These are phyloP conservation scores for Euleptes europaea DNA, from an alignment of 2,113 vertebrate species.

Conservation along the genomic window DNA sequence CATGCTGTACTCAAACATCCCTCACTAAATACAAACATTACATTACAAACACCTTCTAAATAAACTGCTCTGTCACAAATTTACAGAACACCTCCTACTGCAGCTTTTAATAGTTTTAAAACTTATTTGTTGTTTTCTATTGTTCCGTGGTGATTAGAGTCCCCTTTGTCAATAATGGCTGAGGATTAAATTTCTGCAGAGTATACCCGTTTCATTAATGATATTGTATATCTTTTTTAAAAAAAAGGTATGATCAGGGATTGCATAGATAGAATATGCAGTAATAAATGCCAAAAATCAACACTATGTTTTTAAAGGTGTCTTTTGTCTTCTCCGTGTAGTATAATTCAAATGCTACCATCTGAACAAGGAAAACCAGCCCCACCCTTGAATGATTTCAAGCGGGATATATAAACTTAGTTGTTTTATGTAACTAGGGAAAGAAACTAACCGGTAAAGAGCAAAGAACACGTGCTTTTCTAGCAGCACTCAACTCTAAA, in stretches of 20 bases:
- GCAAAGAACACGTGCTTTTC: background rate
- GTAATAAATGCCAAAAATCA: conserved; percentile 38
- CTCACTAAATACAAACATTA: conserved; percentile 24
- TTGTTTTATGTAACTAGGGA: conserved; percentile 27
- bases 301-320: conserved; percentile 4
- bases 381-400: background rate
- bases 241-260: conserved; percentile 38
- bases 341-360: conserved; percentile 43
- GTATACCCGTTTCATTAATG: conserved; percentile 52
- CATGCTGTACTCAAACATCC: conserved; percentile 26
- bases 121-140: conserved; percentile 40
- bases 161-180: conserved; percentile 14
- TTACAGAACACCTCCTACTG: conserved; percentile 35
- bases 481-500: conserved; percentile 11
- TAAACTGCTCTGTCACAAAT: conserved; percentile 21
- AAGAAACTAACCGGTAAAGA: conserved; percentile 5
- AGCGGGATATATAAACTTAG: conserved; percentile 38
- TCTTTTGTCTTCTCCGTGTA: conserved; percentile 43
- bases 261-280: conserved; percentile 70
- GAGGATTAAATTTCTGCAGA: conserved; percentile 43
- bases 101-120: conserved; percentile 45
- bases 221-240: conserved; percentile 7
- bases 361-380: conserved; percentile 26
- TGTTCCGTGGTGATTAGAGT: conserved; percentile 32
- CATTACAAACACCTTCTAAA: conserved; percentile 33